These are phyloP conservation scores for Dryomyza anilis DNA, from an alignment of 2,888 invertebrate species.

Conservation along the genomic window DNA sequence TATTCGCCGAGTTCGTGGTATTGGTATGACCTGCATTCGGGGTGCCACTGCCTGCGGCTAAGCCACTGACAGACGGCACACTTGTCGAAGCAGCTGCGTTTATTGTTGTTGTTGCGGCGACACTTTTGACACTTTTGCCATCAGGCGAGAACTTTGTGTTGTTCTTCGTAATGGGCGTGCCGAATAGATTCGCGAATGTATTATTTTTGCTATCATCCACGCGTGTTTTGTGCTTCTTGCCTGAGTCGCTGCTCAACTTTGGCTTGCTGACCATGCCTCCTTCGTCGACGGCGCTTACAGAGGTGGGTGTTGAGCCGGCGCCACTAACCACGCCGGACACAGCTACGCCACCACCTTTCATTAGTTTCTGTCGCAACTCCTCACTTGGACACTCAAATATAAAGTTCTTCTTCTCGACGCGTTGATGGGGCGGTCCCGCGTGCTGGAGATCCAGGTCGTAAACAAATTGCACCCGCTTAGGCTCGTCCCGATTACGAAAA, in stretches of 20 bases:
- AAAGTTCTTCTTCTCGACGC: slow-evolving; percentile 79
- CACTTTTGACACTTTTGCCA: slow-evolving; percentile 31
- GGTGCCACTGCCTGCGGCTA: slow-evolving; percentile 41
- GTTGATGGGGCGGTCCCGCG: slow-evolving; percentile 73
- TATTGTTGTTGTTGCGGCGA: background rate
- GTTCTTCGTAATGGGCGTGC: slow-evolving; percentile 79
- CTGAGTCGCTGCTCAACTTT: slow-evolving; percentile 63
- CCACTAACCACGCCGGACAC: slow-evolving; percentile 47
- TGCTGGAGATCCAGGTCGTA: slow-evolving; percentile 87
- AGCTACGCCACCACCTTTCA: slow-evolving; percentile 82
- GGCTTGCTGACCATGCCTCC: slow-evolving; percentile 70
- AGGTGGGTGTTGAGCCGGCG: slow-evolving; percentile 28
- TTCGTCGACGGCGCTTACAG: slow-evolving; percentile 32
- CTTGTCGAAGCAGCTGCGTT: slow-evolving; percentile 7
- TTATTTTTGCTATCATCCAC: slow-evolving; percentile 65
- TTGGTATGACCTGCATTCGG: no score
- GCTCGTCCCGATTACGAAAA: slow-evolving; percentile 86
- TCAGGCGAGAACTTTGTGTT: slow-evolving; percentile 62
- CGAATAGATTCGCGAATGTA: slow-evolving; percentile 81
- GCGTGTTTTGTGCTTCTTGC: slow-evolving; percentile 68
- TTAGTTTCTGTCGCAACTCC: slow-evolving; percentile 84
- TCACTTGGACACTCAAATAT: slow-evolving; percentile 85
- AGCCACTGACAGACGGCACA: slow-evolving; percentile 13
- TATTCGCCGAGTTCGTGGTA: no score
- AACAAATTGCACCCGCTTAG: slow-evolving; percentile 79